Conservation (phyloP, 2,113 vertebrate species). For the Vombatus ursinus region DNA sequence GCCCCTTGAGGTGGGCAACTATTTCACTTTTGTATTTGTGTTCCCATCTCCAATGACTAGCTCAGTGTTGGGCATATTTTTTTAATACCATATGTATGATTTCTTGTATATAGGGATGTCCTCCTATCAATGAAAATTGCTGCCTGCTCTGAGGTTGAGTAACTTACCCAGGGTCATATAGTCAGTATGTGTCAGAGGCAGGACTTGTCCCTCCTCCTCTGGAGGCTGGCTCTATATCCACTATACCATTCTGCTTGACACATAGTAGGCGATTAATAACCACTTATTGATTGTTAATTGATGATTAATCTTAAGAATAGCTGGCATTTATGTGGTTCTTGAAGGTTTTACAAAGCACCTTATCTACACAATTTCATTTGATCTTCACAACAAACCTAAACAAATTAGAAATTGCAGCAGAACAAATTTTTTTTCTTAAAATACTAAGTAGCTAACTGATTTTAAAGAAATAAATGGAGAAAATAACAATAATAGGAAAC, state of each 20-base stretch:
- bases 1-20: not conserved
- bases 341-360: not conserved
- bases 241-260: not conserved
- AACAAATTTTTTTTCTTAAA: not conserved
- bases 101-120: not conserved
- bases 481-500: not conserved
- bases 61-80: not conserved
- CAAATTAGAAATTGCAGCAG: not conserved
- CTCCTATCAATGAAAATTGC: not conserved
- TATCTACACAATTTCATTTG: not conserved
- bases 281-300: not conserved
- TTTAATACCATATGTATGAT: not conserved
- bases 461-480: constrained; percentile 15
- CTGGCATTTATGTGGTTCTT: not conserved
- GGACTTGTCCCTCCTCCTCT: not conserved
- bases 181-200: not conserved
- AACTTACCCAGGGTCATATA: not conserved
- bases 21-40: too few relatives aligned
- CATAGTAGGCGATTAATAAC: not conserved
- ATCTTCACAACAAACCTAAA: not conserved
- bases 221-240: not conserved
- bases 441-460: constrained; percentile 3
- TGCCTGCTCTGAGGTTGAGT: not conserved
- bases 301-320: not conserved
- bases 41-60: not conserved